A percentile compares a stretch with the other conserved stretches of the same genome.
These are phyloP conservation scores for Prosapia bicincta DNA, from an alignment of 2,888 invertebrate genomes.

Conservation along the genomic window DNA sequence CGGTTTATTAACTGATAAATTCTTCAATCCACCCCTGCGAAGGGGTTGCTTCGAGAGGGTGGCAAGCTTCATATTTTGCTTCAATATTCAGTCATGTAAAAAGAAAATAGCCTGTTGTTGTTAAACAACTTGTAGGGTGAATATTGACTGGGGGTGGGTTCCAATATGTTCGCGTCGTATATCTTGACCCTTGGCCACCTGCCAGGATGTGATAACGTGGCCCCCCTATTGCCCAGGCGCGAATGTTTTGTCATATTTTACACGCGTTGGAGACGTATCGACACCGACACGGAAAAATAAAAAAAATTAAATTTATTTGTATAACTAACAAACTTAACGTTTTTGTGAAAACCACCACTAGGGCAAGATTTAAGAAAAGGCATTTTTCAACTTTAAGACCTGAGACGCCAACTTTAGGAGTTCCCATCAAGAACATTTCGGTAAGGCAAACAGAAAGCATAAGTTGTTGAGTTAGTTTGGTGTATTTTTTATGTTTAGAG, in stretches of 20 bases:
- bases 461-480: too few relatives aligned
- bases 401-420: too few relatives aligned
- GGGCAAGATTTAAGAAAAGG: too few relatives aligned
- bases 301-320: too few relatives aligned
- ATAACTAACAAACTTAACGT: too few relatives aligned
- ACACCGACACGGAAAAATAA: too few relatives aligned
- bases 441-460: too few relatives aligned
- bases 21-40: constrained; percentile 17
- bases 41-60: constrained; percentile 7
- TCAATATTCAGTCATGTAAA: not conserved
- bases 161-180: not conserved
- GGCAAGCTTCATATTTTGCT: not conserved
- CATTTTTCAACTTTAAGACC: too few relatives aligned
- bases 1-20: constrained; percentile 31
- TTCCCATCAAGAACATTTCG: too few relatives aligned
- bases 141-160: not conserved
- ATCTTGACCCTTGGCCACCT: not conserved
- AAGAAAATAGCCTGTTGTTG: constrained; percentile 2
- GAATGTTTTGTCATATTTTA: not conserved
- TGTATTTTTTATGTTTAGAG: too few relatives aligned
- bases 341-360: too few relatives aligned
- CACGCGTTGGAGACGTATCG: not conserved
- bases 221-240: not conserved
- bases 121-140: not conserved
- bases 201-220: not conserved